Percentiles rank a stretch among this genome's conserved stretches.
These are phyloP conservation scores for Philopotamus ludificatus DNA, from an alignment of 1,140 invertebrate species.

Conservation along the genomic window DNA sequence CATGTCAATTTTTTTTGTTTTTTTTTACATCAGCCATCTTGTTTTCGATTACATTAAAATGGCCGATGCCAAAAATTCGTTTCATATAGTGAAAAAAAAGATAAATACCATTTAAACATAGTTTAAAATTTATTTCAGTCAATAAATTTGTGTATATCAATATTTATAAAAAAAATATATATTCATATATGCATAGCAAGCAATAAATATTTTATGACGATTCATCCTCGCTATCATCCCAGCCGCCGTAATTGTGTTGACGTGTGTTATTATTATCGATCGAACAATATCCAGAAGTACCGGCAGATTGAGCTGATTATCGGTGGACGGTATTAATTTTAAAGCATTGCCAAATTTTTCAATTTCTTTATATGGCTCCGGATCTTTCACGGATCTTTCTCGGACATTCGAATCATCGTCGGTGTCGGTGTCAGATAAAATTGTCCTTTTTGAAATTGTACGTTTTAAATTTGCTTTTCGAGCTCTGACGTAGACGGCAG, in stretches of 20 bases:
- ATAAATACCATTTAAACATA: too few species aligned
- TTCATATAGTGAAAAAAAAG: too few species aligned
- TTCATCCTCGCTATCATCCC: background rate
- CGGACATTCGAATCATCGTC: constrained; percentile 4
- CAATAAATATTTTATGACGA: constrained; percentile 11
- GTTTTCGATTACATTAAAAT: too few species aligned
- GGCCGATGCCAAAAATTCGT: too few species aligned
- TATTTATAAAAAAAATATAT: constrained; percentile 17
- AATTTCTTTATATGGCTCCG: background rate
- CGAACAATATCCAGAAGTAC: background rate
- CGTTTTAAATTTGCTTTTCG: constrained; percentile 30
- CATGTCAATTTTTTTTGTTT: too few species aligned
- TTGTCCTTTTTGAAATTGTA: background rate
- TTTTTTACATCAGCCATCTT: too few species aligned
- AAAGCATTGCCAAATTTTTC: background rate
- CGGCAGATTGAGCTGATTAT: background rate
- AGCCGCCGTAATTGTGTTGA: background rate
- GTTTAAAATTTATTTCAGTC: background rate
- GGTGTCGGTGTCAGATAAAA: constrained; percentile 16
- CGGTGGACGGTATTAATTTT: background rate
- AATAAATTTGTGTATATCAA: constrained; percentile 7
- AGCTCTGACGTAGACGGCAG: constrained; percentile 31
- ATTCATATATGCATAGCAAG: background rate
- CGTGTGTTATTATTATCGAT: background rate
- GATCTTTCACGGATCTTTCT: constrained; percentile 7